Evolutionary conservation across 2,888 invertebrate species (phyloP), one percentile per base, ranked within the genome.

Genomic region (Papilio elwesi): DNA sequence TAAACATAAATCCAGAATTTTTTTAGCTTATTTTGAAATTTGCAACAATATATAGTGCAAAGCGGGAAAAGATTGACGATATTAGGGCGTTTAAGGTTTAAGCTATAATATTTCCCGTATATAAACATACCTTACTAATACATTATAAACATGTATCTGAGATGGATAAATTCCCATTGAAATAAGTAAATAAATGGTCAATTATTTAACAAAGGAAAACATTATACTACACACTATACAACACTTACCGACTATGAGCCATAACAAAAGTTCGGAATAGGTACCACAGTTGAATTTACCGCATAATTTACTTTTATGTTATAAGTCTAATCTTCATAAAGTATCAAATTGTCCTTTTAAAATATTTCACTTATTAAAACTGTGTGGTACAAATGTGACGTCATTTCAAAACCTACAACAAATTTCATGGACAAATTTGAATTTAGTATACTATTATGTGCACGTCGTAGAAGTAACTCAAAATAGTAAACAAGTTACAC

Each of bases 271-370:
- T 52, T 82, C 80, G 80, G 81, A 77, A 77, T 76, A 75, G 72
- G 71, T 75, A 79, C 67, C 62, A 16, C 51, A 53, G 80, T 86
- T 83, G 79, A 86, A 86, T 83, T 87, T 87, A 79, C 85, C 86
- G 87, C 87, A 80, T 78, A 80, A 79, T 76, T 68, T 71, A 74
- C 77, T 77, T 80, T 73, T 65, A 67, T 72, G 63, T 49, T 74
- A 74, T 77, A 77, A 77, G 70, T 49, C 53, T 77, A 74, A 76
- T 74, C 76, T 78, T 73, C 43, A 4, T 62, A 62, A 43, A 62
- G n/a, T 15, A 15, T 43, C 55, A 62, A 74, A 73, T 69, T 51
- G 43, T 62, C 15, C 6, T 43, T n/a, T 6, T 63, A 16, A 49
- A 47, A 68, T 59, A 16, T 55, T 69, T 68, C 68, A 55, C 69